These are phyloP conservation scores for Temnothorax unifasciatus DNA, from an alignment of 2,888 invertebrate genomes.

Conservation along the genomic window DNA sequence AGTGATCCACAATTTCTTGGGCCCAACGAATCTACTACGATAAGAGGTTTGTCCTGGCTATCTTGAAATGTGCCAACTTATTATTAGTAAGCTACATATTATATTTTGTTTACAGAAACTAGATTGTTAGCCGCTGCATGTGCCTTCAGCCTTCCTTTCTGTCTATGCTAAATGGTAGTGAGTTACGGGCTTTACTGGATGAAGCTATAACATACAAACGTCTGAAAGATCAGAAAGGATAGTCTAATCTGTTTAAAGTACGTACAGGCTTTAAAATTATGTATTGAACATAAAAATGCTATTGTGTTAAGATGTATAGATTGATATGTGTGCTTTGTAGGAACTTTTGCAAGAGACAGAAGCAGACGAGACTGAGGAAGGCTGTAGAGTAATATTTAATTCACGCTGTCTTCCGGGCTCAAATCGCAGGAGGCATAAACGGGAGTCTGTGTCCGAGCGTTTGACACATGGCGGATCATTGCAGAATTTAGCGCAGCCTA, in stretches of 20 bases:
- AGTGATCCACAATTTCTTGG: too few species aligned
- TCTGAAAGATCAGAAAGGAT: constrained; percentile 94
- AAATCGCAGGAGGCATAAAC: constrained; percentile 85
- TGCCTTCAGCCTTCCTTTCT: too few species aligned
- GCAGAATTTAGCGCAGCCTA: constrained; percentile 84
- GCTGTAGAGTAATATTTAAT: constrained; percentile 84
- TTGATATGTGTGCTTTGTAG: constrained; percentile 84
- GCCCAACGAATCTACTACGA: too few species aligned
- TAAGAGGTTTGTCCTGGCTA: too few species aligned
- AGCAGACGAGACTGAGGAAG: constrained; percentile 89
- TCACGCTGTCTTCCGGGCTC: constrained; percentile 84
- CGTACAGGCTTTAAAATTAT: constrained; percentile 12
- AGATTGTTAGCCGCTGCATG: too few species aligned
- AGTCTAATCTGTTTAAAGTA: constrained; percentile 94
- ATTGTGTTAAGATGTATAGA: neutral
- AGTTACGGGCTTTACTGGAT: too few species aligned
- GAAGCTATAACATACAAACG: constrained; percentile 89
- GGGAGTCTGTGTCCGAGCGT: constrained; percentile 87
- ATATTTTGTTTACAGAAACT: too few species aligned
- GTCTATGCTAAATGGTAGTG: too few species aligned
- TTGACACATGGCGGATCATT: constrained; percentile 88
- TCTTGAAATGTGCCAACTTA: too few species aligned
- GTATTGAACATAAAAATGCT: too few species aligned
- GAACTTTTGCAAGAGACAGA: constrained; percentile 92
- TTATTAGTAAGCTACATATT: too few species aligned